Percentiles rank a stretch among this genome's conserved stretches.
These are phyloP conservation scores for Camponotus floridanus DNA, from an alignment of 1,140 invertebrate species.

Conservation along the genomic window DNA sequence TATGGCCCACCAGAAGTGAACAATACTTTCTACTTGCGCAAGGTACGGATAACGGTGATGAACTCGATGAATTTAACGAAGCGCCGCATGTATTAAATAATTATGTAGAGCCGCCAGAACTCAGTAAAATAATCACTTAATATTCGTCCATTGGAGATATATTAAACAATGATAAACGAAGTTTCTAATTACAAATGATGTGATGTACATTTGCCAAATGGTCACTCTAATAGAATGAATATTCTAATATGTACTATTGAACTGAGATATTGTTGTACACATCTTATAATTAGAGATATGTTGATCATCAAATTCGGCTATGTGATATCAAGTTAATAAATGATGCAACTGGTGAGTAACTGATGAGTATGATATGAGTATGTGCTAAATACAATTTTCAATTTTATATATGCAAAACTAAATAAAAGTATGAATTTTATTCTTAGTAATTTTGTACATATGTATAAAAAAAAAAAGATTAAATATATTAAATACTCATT, in stretches of 20 bases:
- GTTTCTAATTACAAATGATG: slow-evolving; percentile 65
- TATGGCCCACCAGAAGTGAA: slow-evolving; percentile 96
- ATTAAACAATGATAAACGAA: slow-evolving; percentile 44
- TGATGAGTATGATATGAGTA: slow-evolving; percentile 72
- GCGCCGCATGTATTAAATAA: slow-evolving; percentile 94
- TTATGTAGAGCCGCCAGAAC: slow-evolving; percentile 85
- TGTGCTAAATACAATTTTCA: slow-evolving; percentile 29
- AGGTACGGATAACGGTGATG: slow-evolving; percentile 91
- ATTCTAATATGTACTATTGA: slow-evolving; percentile 79
- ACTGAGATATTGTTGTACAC: slow-evolving; percentile 80
- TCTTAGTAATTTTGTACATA: slow-evolving; percentile 38
- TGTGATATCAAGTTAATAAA: slow-evolving; percentile 69
- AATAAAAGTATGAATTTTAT: slow-evolving; percentile 37
- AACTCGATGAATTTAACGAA: slow-evolving; percentile 96
- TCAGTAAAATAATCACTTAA: slow-evolving; percentile 85
- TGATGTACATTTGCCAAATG: slow-evolving; percentile 83
- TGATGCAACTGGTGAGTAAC: slow-evolving; percentile 27
- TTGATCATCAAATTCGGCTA: slow-evolving; percentile 64
- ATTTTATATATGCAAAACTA: slow-evolving; percentile 23
- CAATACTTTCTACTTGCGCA: slow-evolving; percentile 95
- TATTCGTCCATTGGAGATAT: slow-evolving; percentile 54
- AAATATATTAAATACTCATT: slow-evolving; percentile 37
- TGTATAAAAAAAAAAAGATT: slow-evolving; percentile 23
- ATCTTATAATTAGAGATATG: slow-evolving; percentile 68
- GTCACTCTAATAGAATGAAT: slow-evolving; percentile 73